Percentiles rank a stretch among this genome's conserved stretches.
phyloP scores from a whole-genome alignment of 2,113 vertebrate species.

The Pelecanoides urinatrix region DNA sequence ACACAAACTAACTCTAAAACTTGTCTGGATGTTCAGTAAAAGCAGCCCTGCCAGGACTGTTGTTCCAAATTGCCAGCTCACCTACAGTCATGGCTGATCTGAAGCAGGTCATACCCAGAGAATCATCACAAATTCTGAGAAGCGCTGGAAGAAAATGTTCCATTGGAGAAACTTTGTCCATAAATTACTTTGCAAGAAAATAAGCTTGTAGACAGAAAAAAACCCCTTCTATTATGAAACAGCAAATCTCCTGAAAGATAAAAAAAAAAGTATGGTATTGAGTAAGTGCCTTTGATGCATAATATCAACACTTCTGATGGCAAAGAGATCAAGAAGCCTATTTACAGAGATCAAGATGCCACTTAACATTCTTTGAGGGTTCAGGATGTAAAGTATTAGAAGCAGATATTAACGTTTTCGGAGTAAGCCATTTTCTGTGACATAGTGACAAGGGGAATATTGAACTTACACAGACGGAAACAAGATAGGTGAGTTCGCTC shows the following conservation, averaged over 20 bases:
- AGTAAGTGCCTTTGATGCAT: background rate
- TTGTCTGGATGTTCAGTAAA: background rate
- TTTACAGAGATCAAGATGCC: background rate
- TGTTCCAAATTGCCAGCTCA: background rate
- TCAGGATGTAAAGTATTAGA: background rate
- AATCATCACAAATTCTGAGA: background rate
- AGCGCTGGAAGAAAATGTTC: background rate
- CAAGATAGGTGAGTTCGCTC: background rate
- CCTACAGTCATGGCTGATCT: background rate
- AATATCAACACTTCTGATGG: background rate
- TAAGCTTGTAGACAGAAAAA: background rate
- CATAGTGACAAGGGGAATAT: background rate
- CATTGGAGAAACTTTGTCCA: background rate
- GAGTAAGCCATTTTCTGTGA: background rate
- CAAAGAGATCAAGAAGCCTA: background rate
- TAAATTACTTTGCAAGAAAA: background rate
- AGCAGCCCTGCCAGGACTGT: background rate
- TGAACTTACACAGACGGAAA: background rate
- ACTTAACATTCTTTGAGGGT: background rate
- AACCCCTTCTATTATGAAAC: background rate
- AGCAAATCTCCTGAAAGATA: background rate
- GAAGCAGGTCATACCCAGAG: background rate
- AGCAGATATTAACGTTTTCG: background rate
- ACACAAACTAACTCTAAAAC: background rate
- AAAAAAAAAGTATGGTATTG: background rate